Percentiles rank a stretch among this genome's conserved stretches.
These are phyloP conservation scores for Fulica atra DNA, from an alignment of 2,113 vertebrate genomes.

Conservation along the genomic window DNA sequence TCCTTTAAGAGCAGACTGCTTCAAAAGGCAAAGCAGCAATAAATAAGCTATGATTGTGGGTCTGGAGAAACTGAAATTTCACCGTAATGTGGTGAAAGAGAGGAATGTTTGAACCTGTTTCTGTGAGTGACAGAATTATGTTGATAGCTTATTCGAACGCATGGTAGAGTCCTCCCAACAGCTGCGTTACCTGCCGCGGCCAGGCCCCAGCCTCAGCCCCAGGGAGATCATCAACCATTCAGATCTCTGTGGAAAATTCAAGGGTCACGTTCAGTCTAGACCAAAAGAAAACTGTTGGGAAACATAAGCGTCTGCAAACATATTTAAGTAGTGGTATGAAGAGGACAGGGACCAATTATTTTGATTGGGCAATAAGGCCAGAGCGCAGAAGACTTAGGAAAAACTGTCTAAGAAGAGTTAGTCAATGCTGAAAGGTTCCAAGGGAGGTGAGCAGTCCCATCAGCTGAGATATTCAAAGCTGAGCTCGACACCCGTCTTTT, in stretches of 20 bases:
- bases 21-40: constrained; percentile 21
- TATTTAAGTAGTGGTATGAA: not conserved
- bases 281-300: constrained; percentile 53
- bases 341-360: constrained; percentile 53
- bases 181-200: not conserved
- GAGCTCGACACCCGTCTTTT: not conserved
- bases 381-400: not conserved
- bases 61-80: constrained; percentile 44
- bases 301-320: constrained; percentile 27
- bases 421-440: not conserved
- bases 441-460: not conserved
- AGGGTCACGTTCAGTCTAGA: constrained; percentile 43
- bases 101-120: constrained; percentile 19
- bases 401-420: not conserved
- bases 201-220: not conserved
- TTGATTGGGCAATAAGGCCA: constrained; percentile 8
- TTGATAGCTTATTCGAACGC: not conserved
- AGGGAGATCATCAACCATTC: not conserved
- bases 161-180: not conserved
- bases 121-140: constrained; percentile 39
- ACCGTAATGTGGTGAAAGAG: not conserved
- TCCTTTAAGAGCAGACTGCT: not conserved
- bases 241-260: constrained; percentile 20
- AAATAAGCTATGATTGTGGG: constrained; percentile 6
- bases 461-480: not conserved